These are phyloP conservation scores for Pollachius pollachius DNA, from an alignment of 2,113 vertebrate genomes.

Conservation along the genomic window DNA sequence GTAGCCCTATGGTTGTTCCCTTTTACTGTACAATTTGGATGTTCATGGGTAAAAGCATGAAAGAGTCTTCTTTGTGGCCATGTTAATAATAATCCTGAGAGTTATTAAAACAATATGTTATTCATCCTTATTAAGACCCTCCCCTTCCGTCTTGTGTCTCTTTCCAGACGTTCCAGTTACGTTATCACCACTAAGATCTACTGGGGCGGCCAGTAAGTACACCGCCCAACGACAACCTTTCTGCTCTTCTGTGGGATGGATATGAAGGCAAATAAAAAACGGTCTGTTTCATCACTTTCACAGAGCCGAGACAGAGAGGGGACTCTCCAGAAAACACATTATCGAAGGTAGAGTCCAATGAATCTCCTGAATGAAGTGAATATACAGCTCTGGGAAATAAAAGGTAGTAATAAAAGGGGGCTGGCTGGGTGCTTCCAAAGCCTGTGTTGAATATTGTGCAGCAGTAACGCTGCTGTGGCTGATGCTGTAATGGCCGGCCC, in stretches of 20 bases:
- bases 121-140: too few species aligned
- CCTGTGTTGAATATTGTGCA: too few species aligned
- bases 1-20: too few species aligned
- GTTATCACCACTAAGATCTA: conserved; percentile 92
- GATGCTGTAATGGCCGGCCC: too few species aligned
- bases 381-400: neutral
- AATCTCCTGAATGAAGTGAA: neutral
- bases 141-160: conserved; percentile 11
- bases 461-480: too few species aligned
- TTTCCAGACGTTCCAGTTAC: conserved; percentile 80
- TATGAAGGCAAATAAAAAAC: conserved; percentile 13
- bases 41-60: too few species aligned
- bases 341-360: conserved; percentile 80
- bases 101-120: too few species aligned
- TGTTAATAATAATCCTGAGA: too few species aligned
- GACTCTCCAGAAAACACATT: conserved; percentile 90
- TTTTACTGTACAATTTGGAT: too few species aligned
- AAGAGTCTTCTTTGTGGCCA: too few species aligned
- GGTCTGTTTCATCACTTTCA: conserved; percentile 14
- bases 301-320: conserved; percentile 90
- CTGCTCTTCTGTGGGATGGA: conserved; percentile 11
- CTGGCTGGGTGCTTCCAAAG: too few species aligned
- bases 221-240: neutral
- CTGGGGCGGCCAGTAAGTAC: conserved; percentile 91
- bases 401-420: neutral